Evolutionary conservation across 2,888 invertebrate species (phyloP).

Genomic region (Graphium colonna): DNA sequence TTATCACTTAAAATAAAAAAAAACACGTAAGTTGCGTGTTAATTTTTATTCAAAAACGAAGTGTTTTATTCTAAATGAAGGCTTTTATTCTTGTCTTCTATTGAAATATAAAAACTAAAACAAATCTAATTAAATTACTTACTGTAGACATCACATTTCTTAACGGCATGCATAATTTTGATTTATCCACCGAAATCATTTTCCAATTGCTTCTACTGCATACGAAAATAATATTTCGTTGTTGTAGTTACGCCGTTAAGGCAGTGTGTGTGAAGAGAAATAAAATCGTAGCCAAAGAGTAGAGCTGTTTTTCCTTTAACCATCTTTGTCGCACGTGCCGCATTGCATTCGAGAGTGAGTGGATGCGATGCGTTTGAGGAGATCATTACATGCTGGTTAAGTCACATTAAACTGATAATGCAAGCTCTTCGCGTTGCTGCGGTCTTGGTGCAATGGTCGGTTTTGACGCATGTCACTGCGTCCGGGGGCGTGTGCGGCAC

Average conservation of each 20-base stretch:
- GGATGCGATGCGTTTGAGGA: constrained; percentile 17
- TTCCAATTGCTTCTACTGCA: not conserved
- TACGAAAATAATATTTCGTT: not conserved
- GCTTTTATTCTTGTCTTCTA: too few relatives aligned
- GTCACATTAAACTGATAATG: constrained; percentile 30
- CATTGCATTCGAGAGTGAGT: constrained; percentile 9
- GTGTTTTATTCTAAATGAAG: too few relatives aligned
- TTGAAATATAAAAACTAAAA: too few relatives aligned
- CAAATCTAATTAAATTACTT: not conserved
- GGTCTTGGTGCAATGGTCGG: constrained; percentile 60
- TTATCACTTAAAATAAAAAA: not conserved
- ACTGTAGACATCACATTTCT: too few relatives aligned
- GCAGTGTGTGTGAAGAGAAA: not conserved
- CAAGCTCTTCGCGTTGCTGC: constrained; percentile 47
- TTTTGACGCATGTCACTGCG: constrained; percentile 78
- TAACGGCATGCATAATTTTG: too few relatives aligned
- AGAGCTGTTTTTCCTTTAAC: not conserved
- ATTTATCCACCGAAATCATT: not conserved
- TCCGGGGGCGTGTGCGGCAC: constrained; percentile 60
- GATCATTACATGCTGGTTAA: constrained; percentile 11
- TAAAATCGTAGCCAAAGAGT: not conserved
- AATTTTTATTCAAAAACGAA: too few relatives aligned
- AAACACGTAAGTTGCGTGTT: too few relatives aligned
- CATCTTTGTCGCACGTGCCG: constrained; percentile 9
- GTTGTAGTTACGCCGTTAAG: not conserved